Evolutionary conservation across 1,140 invertebrate genomes (phyloP), one percentile per base, ranked within the genome.

Genomic region (Colletes gigas): DNA sequence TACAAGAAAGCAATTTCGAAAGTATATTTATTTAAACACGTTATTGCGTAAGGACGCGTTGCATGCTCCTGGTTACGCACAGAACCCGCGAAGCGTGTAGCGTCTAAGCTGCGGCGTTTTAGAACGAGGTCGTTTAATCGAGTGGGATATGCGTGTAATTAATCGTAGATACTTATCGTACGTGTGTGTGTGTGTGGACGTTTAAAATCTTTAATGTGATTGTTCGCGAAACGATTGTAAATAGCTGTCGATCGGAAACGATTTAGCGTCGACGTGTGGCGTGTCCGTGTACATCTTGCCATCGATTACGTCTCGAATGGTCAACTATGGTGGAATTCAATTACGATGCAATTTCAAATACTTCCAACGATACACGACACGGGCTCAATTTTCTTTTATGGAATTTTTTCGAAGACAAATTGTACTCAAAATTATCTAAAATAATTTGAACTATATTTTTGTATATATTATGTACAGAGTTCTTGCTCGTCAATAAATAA

Each of bases 1-100:
- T 55, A 60, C 60, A 79, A 72, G 69, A 79, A 73, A 72, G 59
- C 59, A 55, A 50, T 72, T 79, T 79, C 69, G 77, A 79, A 79
- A 79, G 77, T 65, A 54, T 55, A 62, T 79, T 72, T 79, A 72
- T 79, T 79, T 65, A 65, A 73, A 55, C 59, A 15, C 15, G 69
- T 79, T 47, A 17, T 79, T 79, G n/a, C 39, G 52, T 15, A 79
- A 79, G 10, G 41, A 60, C 15, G 6, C 59, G 59, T 63, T 63
- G 19, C 77, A 65, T 5, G 41, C 39, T 39, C 15, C 10, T 47
- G n/a, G 57, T 71, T 78, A 71, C 57, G 44, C n/a, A 52, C 15
- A 5, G 4, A 39, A 70, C 30, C 52, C 57, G 10, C n/a, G 8
- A 17, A 30, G 7, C 55, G 54, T 60, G 44, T 30, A 47, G 15